A percentile compares a stretch with the other conserved stretches of the same genome.
Conservation (phyloP, 2,797 vertebrate species). For the Clarias laeviceps region DNA sequence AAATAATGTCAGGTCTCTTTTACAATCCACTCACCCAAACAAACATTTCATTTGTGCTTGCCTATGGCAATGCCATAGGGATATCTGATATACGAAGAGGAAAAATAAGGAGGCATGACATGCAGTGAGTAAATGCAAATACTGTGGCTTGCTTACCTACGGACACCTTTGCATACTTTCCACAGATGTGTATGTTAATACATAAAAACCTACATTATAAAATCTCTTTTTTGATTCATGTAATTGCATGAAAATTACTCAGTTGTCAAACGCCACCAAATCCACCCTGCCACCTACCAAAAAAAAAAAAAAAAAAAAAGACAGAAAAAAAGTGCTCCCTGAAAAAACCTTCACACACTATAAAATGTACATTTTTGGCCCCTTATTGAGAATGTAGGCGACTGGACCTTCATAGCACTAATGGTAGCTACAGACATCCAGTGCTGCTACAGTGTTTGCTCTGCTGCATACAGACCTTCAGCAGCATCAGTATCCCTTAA, state of each 20-base stretch:
- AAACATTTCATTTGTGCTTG: background rate
- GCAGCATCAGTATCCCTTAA: background rate
- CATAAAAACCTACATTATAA: background rate
- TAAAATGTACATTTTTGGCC: slow-evolving; percentile 9
- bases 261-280: background rate
- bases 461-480: slow-evolving; percentile 14
- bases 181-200: slow-evolving; percentile 1
- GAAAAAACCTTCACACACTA: slow-evolving; percentile 32
- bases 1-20: background rate
- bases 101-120: background rate
- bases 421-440: background rate
- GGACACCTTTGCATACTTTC: background rate
- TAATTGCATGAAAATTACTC: slow-evolving; percentile 12
- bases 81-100: background rate
- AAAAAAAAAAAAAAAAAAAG: slow-evolving; percentile 16
- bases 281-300: slow-evolving; percentile 15
- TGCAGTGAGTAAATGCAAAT: slow-evolving; percentile 3
- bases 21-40: background rate
- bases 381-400: background rate
- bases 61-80: background rate
- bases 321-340: slow-evolving; percentile 40
- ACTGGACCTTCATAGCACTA: background rate
- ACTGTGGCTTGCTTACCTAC: slow-evolving; percentile 10
- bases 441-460: background rate
- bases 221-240: background rate